phyloP scores from a whole-genome alignment of 2,797 vertebrate species.

The Agapornis canus region DNA sequence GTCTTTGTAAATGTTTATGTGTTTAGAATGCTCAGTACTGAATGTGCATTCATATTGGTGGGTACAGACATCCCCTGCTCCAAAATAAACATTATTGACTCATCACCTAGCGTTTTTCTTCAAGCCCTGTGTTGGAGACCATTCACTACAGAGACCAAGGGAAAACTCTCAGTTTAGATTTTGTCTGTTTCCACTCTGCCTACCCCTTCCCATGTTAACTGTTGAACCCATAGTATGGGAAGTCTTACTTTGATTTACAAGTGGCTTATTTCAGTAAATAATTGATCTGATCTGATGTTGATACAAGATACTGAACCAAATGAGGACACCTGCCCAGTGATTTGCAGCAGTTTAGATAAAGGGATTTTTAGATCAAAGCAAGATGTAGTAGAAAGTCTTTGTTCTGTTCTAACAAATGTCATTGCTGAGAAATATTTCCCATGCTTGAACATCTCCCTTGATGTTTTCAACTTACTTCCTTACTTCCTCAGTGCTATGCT shows the following conservation, averaged over 20 bases:
- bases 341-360: background rate
- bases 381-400: background rate
- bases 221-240: background rate
- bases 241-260: background rate
- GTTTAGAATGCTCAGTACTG: background rate
- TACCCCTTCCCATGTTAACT: background rate
- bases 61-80: background rate
- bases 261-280: background rate
- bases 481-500: background rate
- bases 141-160: background rate
- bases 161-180: background rate
- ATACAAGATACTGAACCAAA: background rate
- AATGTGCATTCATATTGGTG: background rate
- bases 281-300: background rate
- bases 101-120: background rate
- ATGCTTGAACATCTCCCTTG: background rate
- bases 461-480: background rate
- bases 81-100: background rate
- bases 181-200: background rate
- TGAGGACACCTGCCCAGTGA: background rate
- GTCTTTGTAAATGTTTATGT: background rate
- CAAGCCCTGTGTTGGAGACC: background rate
- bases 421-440: background rate
- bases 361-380: background rate
- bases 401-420: background rate